These are phyloP conservation scores for Stenopsyche tienmushanensis DNA, from an alignment of 1,140 invertebrate genomes.

Conservation along the genomic window DNA sequence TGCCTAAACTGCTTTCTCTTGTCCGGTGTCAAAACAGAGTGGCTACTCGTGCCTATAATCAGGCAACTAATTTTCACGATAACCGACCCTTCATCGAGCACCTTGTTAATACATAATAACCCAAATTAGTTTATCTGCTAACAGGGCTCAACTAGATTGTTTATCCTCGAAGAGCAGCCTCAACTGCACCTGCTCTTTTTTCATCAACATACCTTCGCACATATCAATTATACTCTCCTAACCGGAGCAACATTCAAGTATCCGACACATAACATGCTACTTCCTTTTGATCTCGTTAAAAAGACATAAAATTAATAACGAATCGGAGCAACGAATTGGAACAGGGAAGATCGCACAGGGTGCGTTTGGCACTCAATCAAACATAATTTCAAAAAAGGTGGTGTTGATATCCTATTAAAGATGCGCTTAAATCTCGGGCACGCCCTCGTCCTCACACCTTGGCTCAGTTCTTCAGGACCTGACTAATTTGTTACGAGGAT, in stretches of 20 bases:
- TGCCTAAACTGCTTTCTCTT: no score
- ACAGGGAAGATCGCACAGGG: no score
- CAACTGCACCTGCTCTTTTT: conserved; percentile 37
- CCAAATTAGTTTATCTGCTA: conserved; percentile 40
- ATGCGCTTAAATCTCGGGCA: conserved; percentile 5
- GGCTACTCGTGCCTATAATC: conserved; percentile 26
- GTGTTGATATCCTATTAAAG: conserved; percentile 33
- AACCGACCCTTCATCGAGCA: conserved; percentile 33
- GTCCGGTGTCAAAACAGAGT: conserved; percentile 8
- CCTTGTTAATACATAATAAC: conserved; percentile 41
- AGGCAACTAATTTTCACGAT: conserved; percentile 39
- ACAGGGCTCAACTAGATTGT: conserved; percentile 32
- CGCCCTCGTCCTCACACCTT: conserved; percentile 33
- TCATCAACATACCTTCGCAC: neutral
- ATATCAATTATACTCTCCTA: conserved; percentile 35
- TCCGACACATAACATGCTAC: conserved; percentile 17
- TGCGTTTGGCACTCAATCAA: conserved; percentile 32
- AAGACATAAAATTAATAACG: conserved; percentile 36
- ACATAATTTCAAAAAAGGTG: conserved; percentile 20
- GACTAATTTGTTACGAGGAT: conserved; percentile 26
- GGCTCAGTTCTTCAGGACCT: no score
- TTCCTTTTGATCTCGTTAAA: conserved; percentile 30
- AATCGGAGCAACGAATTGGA: no score
- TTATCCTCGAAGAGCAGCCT: conserved; percentile 8
- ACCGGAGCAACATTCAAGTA: conserved; percentile 2